A percentile compares a stretch with the other conserved stretches of the same genome.
phyloP scores from a whole-genome alignment of 2,113 vertebrate genomes.

The Illadopsis cleaveri region DNA sequence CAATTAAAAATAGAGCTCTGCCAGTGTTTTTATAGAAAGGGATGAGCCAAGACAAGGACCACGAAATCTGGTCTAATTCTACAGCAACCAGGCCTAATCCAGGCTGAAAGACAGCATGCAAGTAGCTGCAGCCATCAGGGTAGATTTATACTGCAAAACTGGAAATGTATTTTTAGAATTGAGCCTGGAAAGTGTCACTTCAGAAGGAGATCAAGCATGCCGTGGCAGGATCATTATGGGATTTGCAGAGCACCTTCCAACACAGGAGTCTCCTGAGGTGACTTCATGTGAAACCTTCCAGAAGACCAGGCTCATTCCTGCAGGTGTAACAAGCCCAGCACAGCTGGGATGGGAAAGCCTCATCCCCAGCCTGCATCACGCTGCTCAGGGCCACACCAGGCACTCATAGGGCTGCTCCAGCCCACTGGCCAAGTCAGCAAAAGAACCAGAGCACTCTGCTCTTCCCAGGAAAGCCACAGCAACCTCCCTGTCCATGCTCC shows the following conservation, averaged over 20 bases:
- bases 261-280: background rate
- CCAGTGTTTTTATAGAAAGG: background rate
- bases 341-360: background rate
- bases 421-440: background rate
- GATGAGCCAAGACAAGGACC: background rate
- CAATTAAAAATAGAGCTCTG: background rate
- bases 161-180: background rate
- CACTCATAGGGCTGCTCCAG: accelerated
- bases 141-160: background rate
- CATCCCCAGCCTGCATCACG: background rate
- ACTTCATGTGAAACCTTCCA: background rate
- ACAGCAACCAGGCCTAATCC: background rate
- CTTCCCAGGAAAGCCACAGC: background rate
- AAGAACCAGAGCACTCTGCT: background rate
- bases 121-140: background rate
- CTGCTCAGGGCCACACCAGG: background rate
- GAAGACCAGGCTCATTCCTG: background rate
- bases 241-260: background rate
- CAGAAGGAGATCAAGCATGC: background rate
- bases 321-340: background rate
- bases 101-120: background rate
- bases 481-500: background rate
- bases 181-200: background rate
- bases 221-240: background rate
- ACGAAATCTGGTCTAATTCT: background rate